Base-by-base conservation (phyloP, 2,888 invertebrate genomes). In the Coelogynopora nodosa region DNA sequence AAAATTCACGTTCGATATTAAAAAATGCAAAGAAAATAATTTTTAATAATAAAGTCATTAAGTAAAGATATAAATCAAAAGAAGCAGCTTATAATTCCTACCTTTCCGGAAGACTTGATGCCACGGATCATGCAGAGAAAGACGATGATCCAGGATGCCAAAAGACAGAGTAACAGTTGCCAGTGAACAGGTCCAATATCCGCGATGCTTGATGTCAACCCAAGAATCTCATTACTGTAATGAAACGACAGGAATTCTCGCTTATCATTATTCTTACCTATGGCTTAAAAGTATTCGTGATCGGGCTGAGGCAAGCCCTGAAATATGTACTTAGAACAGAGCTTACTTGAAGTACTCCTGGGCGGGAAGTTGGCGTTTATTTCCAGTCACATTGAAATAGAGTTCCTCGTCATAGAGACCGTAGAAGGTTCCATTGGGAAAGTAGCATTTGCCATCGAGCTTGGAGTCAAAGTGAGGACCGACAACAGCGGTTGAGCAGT, bases 91-190 rank as follows among this genome's bases (percentile, higher is more conserved):
- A 49, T 18, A 18, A 30, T 28, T 13, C 90, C 90, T 49, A 93
- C 92, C 90, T 92, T 90, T 85, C 91, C 90, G 84, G 96, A 96
- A 13, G 96, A 96, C 91, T 96, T 95, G 88, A 97, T 95, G 88
- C 96, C 96, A 92, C 96, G 97, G 96, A 96, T 97, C 81, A 97
- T 94, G 88, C 96, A 96, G 92, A 97, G 96, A 92, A 97, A 97
- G 86, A 97, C 96, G 90, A 97, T 93, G 88, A 96, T 94, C 97
- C 97, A 97, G 88, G 96, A 96, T 90, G 95, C 95, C 86, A 96
- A 94, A 87, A 97, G 93, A 90, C 96, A 96, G 85, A 95, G 95
- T 80, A 96, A 95, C 88, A 97, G 92, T 90, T 96, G 96, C 95
- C 96, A 96, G 90, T 96, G 93, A 91, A 96, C 93, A 89, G 93